Evolutionary conservation across 2,113 vertebrate genomes (phyloP), one percentile per base, ranked within the genome.

Genomic region (Lanius ludovicianus): DNA sequence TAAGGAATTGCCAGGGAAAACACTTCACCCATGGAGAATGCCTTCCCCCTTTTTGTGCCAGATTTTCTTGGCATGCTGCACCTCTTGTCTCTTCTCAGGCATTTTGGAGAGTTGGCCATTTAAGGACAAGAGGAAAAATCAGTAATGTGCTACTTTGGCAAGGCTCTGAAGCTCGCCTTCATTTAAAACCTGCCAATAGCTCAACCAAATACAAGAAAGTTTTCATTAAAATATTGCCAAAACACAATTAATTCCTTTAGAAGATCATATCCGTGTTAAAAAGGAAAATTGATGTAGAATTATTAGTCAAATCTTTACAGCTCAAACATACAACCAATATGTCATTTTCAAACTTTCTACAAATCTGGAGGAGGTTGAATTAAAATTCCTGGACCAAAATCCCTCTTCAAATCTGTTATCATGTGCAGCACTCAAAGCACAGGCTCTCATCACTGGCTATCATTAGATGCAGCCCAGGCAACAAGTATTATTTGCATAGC

Each of bases 341-440:
- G 9, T 27, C 31, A n/a, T 90, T 82, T 80, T 27, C 59, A 77
- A 47, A 65, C 74, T 83, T 88, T 86, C 63, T 46, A 90, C 49
- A 74, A 90, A 84, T 20, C 39, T 57, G 60, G 42, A 92, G 46
- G 28, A 52, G 14, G 17, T 27, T 65, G 71, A 88, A 65, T 67
- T 74, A 68, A 93, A 92, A 96, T 80, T 92, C 50, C 75, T 95
- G 82, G 67, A 80, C 55, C 50, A 73, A 94, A 90, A 62, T 62
- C 37, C 21, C 35, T 31, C 49, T 80, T 79, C n/a, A 73, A 59
- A 80, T 89, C n/a, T 90, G 41, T 60, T 46, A 46, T 11, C 74
- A 78, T 79, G 57, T 10, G 11, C 2, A 50, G 42, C 64, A 59
- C n/a, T 63, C 62, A 50, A 65, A 83, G 37, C 47, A 63, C 52